Evolutionary conservation across 2,113 vertebrate species (phyloP).

Genomic region (Myodes glareolus): DNA sequence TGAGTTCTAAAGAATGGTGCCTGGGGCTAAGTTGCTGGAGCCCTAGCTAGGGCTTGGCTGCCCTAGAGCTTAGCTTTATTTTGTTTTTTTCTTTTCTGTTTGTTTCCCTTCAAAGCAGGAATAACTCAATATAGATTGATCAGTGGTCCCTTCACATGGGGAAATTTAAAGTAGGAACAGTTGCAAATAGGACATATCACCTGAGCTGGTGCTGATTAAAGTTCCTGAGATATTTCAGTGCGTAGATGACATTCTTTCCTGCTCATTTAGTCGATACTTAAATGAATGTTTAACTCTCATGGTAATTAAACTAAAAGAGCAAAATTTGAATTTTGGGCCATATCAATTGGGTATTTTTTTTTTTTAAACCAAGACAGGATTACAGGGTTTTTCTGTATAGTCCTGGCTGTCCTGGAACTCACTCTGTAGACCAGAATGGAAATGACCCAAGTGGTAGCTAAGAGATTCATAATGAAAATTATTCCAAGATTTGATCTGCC

Average conservation of each 20-base stretch:
- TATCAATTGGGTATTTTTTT: neutral
- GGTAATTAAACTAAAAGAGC: neutral
- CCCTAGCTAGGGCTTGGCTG: neutral
- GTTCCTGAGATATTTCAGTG: neutral
- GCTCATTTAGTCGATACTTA: neutral
- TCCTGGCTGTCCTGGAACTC: neutral
- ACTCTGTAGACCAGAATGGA: too few relatives aligned
- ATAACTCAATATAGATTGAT: neutral
- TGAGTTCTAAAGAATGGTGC: neutral
- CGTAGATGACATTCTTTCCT: neutral
- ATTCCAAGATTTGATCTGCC: too few relatives aligned
- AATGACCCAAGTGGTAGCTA: too few relatives aligned
- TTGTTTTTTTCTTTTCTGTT: neutral
- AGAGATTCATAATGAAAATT: too few relatives aligned
- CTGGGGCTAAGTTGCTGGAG: neutral
- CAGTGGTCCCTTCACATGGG: neutral
- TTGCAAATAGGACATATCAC: neutral
- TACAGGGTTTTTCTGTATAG: neutral
- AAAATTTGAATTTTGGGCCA: neutral
- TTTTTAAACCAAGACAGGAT: neutral
- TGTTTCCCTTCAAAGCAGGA: neutral
- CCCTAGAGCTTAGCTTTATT: neutral
- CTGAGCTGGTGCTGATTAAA: neutral
- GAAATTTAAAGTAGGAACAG: neutral
- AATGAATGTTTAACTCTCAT: neutral